Evolutionary conservation across 1,140 invertebrate genomes (phyloP).

Genomic region (Coelopa frigida): DNA sequence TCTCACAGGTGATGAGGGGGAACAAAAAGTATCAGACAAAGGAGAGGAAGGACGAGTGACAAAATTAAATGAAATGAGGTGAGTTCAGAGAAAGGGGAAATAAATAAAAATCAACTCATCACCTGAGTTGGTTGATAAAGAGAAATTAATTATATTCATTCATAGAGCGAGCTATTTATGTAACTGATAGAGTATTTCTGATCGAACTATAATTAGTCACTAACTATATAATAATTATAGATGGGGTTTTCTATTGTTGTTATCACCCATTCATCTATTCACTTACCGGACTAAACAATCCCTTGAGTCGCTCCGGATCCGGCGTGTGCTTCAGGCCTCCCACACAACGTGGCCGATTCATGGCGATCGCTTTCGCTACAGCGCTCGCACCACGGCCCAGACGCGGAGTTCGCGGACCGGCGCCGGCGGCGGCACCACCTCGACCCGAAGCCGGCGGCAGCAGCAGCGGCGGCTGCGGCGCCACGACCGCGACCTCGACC

Average conservation of each 20-base stretch:
- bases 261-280: neutral
- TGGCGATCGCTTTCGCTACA: slow-evolving; percentile 36
- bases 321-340: slow-evolving; percentile 38
- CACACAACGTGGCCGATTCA: slow-evolving; percentile 34
- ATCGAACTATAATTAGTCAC: slow-evolving; percentile 4
- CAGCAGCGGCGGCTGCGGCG: slow-evolving; percentile 30
- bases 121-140: too few species aligned
- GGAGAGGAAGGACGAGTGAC: too few species aligned
- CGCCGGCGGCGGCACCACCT: slow-evolving; percentile 13
- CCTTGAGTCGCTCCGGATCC: slow-evolving; percentile 37
- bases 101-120: too few species aligned
- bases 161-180: too few species aligned
- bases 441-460: slow-evolving; percentile 31
- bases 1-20: too few species aligned
- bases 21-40: too few species aligned
- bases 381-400: slow-evolving; percentile 37
- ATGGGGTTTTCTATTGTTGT: neutral
- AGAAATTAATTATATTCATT: too few species aligned
- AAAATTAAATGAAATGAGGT: too few species aligned
- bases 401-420: slow-evolving; percentile 23
- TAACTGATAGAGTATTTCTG: too few species aligned
- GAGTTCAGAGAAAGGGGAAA: too few species aligned
- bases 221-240: neutral
- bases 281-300: slow-evolving; percentile 41
- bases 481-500: slow-evolving; percentile 33